Evolutionary conservation across 1,140 invertebrate species (phyloP).

Genomic region (Ridgeia piscesae): DNA sequence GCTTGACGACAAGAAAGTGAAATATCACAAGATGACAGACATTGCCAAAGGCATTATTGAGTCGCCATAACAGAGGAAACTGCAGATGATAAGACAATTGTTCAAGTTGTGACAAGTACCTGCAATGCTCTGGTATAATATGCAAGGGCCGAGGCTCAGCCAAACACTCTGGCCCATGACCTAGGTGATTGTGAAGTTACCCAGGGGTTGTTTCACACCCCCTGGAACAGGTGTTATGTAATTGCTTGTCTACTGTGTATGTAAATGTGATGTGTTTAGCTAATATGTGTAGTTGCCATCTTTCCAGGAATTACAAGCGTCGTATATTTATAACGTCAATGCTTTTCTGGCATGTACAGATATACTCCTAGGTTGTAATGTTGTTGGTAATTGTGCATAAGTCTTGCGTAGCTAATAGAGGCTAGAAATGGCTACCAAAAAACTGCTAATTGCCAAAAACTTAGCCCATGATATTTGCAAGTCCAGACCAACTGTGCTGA

Average conservation of each 20-base stretch:
- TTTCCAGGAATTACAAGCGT: neutral
- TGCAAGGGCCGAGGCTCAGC: neutral
- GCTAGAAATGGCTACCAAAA: too few species aligned
- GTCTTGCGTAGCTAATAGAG: too few species aligned
- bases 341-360: neutral
- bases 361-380: neutral
- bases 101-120: neutral
- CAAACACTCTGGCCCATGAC: neutral
- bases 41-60: constrained; percentile 62
- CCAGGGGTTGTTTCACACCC: neutral
- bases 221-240: neutral
- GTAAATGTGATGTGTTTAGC: neutral
- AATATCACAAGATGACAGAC: constrained; percentile 91
- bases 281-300: neutral
- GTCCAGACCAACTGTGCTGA: too few species aligned
- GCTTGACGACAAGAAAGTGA: constrained; percentile 87
- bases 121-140: neutral
- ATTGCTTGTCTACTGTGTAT: neutral
- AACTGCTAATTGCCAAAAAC: too few species aligned
- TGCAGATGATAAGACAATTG: neutral
- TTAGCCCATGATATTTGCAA: too few species aligned
- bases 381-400: neutral
- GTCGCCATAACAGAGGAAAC: neutral
- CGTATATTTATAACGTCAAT: neutral
- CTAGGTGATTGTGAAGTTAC: neutral